Base-by-base conservation (phyloP, 2,888 invertebrate genomes). In the Fabriciana adippe region DNA sequence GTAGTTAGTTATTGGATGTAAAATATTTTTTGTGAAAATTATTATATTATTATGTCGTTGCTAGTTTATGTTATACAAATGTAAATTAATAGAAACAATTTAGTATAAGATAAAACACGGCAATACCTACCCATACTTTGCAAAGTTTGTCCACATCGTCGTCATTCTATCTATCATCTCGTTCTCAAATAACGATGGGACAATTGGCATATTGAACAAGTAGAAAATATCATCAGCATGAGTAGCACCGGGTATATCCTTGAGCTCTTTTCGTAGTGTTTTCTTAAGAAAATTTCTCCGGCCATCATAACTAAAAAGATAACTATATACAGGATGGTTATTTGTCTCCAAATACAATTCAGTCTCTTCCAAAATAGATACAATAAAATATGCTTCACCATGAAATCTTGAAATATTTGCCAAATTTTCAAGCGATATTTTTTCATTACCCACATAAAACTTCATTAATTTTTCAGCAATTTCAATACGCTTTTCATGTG, bases 191-290 rank as follows among this genome's bases (percentile, higher is more conserved):
- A 84, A 65, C 0, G 76, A 70, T 0, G 82, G 78, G 1, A 81
- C 3, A 0, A 79, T 0, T 2, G 73, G 62, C 48, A 87, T 86
- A 14, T 83, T 83, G 69, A 90, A 90, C 48, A 91, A 64, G 68
- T 90, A 91, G 51, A 61, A 61, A 16, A 61, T 51, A 14, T 89
- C 89, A 60, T 89, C 89, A 5, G 83, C 87, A 60, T 90, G 89
- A 0, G 88, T 82, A 0, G 89, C 87, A 3, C 88, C 88, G 0
- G 78, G 70, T 0, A 78, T 72, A 0, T 69, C 70, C 3, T 68
- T 68, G 55, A 79, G 80, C 0, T 80, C 73, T 5, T 74, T 65
- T 6, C 80, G 79, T 2, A 75, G 57, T 0, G 72, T 51, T 2
- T 79, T 35, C 72, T 86, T 89, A 0, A 76, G 68, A 0, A 85